These are phyloP conservation scores for Rhea pennata DNA, from an alignment of 2,113 vertebrate species.

Conservation along the genomic window DNA sequence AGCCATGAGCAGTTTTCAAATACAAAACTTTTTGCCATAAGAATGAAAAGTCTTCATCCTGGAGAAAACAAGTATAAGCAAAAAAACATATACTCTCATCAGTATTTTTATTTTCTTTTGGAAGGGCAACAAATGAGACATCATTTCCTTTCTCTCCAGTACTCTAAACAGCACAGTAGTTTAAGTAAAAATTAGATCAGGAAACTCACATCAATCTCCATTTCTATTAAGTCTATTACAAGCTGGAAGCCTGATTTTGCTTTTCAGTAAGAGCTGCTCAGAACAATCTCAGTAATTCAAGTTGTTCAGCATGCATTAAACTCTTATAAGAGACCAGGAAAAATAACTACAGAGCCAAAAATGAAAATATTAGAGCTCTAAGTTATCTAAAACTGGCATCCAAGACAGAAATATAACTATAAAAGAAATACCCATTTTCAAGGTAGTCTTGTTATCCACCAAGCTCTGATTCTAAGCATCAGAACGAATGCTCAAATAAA, in stretches of 20 bases:
- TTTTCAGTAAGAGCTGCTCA: neutral
- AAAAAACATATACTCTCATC: neutral
- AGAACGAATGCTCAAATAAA: neutral
- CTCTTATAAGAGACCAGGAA: neutral
- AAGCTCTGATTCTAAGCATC: neutral
- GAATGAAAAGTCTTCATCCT: neutral
- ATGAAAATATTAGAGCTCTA: neutral
- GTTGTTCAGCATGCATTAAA: neutral
- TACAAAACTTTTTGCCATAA: neutral
- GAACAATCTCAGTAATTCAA: neutral
- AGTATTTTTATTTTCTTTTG: neutral
- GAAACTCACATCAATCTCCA: neutral
- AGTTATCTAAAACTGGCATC: neutral
- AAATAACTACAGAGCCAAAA: neutral
- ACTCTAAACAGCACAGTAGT: neutral
- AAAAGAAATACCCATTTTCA: neutral
- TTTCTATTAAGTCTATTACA: neutral
- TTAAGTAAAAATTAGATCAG: slow-evolving; percentile 19
- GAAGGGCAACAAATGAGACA: neutral
- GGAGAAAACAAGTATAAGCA: neutral
- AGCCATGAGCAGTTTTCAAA: neutral
- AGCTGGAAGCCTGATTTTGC: neutral
- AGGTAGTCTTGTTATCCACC: neutral
- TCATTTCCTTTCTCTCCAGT: neutral
- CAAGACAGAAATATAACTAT: neutral